These are phyloP conservation scores for Phortica magna DNA, from an alignment of 2,888 invertebrate species.

Conservation along the genomic window DNA sequence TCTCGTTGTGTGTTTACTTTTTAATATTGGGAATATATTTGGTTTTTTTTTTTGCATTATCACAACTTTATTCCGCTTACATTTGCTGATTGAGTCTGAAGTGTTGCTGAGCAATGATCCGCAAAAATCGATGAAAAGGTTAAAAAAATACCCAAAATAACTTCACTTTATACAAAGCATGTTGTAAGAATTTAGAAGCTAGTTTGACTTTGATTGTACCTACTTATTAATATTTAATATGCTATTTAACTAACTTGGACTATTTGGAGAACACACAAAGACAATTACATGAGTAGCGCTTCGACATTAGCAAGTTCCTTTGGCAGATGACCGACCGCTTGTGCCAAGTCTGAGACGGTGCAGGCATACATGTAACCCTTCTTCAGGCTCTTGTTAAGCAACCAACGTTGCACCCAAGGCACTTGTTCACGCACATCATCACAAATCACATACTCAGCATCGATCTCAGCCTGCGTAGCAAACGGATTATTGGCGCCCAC, in stretches of 20 bases:
- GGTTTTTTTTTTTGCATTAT: background rate
- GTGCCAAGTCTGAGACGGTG: constrained; percentile 61
- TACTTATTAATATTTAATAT: background rate
- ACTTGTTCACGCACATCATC: constrained; percentile 61
- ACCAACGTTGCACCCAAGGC: constrained; percentile 60
- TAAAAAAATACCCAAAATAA: background rate
- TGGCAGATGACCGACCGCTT: constrained; percentile 61
- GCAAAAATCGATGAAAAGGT: background rate
- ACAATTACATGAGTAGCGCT: constrained; percentile 51
- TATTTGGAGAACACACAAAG: background rate
- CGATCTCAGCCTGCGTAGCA: constrained; percentile 63
- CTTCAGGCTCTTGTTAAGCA: constrained; percentile 55
- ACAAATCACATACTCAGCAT: constrained; percentile 63
- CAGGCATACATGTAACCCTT: constrained; percentile 73
- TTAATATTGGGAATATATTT: background rate
- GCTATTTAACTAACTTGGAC: background rate
- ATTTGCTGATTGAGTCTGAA: background rate
- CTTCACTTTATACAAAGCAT: background rate
- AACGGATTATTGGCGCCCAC: constrained; percentile 78
- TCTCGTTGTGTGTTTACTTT: too few species aligned
- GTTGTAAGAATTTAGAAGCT: background rate
- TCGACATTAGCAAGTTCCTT: constrained; percentile 50
- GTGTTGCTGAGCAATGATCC: background rate
- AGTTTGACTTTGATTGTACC: background rate
- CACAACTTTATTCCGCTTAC: background rate